Percentiles rank a stretch among this genome's conserved stretches.
These are phyloP conservation scores for Pachycephala philippinensis DNA, from an alignment of 2,113 vertebrate genomes.

Conservation along the genomic window DNA sequence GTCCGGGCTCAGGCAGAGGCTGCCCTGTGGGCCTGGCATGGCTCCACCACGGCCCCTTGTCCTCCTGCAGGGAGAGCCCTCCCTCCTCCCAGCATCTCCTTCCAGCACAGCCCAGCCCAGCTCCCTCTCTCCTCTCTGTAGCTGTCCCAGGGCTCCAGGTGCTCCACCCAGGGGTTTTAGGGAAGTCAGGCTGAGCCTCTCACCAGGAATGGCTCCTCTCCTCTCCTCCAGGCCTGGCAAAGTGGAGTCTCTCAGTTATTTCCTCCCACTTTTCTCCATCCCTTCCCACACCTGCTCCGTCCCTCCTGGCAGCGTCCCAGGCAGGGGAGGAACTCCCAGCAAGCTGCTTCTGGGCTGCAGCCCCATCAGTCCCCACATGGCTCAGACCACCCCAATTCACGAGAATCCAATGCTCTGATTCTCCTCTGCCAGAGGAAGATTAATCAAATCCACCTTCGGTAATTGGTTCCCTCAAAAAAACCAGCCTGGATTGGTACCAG, in stretches of 20 bases:
- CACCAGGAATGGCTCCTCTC: background rate
- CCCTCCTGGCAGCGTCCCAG: background rate
- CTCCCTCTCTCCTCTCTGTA: background rate
- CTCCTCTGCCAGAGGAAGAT: background rate
- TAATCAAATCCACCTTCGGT: background rate
- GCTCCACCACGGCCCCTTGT: too few species aligned
- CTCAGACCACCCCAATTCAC: background rate
- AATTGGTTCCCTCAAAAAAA: background rate
- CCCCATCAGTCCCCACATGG: background rate
- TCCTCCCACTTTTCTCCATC: background rate
- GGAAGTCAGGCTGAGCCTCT: background rate
- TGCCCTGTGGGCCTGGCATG: background rate
- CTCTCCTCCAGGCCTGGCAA: background rate
- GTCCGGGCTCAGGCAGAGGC: background rate
- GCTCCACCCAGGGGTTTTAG: background rate
- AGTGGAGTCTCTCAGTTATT: background rate
- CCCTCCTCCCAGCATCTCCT: background rate
- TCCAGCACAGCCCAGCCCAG: background rate
- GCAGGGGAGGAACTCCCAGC: background rate
- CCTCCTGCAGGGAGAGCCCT: background rate
- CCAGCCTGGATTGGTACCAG: background rate
- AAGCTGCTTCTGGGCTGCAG: background rate
- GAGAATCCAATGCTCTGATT: background rate
- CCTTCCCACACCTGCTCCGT: background rate
- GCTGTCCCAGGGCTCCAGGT: background rate